Percentiles rank a stretch among this genome's conserved stretches.
Evolutionary conservation across 2,888 invertebrate species (phyloP).

Genomic region (Acanthosepion pharaonis): DNA sequence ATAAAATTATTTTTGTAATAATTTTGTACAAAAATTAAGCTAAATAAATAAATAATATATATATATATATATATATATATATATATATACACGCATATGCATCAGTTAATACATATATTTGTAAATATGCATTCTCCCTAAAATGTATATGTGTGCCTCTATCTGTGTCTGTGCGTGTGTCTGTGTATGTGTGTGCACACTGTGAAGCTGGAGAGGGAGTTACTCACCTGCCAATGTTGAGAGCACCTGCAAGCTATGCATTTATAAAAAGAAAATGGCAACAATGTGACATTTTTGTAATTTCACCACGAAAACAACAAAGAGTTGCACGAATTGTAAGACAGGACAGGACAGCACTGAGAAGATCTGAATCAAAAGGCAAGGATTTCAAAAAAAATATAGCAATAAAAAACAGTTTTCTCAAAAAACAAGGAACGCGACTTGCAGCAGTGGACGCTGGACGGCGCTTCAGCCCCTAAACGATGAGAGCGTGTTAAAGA

Average conservation of each 20-base stretch:
- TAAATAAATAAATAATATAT: not conserved
- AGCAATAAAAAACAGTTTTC: not conserved
- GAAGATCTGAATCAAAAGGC: not conserved
- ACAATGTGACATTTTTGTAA: not conserved
- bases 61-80: conserved; percentile 6
- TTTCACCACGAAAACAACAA: not conserved
- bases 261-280: not conserved
- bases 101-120: not conserved
- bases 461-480: not conserved
- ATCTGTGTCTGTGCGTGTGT: not conserved
- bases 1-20: too few species aligned
- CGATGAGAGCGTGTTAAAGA: not conserved
- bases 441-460: not conserved
- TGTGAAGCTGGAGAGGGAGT: not conserved
- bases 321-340: not conserved
- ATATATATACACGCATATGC: not conserved
- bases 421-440: not conserved
- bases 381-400: not conserved
- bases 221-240: conserved; percentile 9
- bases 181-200: not conserved
- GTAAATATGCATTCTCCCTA: not conserved
- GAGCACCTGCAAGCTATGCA: not conserved
- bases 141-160: not conserved
- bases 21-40: too few species aligned
- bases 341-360: not conserved